Conservation (phyloP, 2,797 vertebrate genomes). For the Neosalanx taihuensis region DNA sequence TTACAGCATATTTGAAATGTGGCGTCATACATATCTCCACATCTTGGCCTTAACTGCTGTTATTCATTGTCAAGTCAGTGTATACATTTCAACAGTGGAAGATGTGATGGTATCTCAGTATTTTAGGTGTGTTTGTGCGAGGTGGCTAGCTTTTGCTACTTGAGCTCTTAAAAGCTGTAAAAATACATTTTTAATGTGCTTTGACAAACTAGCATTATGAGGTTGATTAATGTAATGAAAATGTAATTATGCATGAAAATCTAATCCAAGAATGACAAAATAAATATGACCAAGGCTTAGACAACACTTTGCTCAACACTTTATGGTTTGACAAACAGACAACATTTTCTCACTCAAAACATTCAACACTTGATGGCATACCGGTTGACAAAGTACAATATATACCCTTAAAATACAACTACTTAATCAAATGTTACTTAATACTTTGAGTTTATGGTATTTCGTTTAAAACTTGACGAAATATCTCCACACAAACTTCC, state of each 20-base stretch:
- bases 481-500: conserved; percentile 80
- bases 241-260: conserved; percentile 48
- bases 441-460: conserved; percentile 59
- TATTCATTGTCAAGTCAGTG: too few species aligned
- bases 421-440: conserved; percentile 4
- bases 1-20: too few species aligned
- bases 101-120: neutral
- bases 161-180: conserved; percentile 26
- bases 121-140: conserved; percentile 21
- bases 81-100: too few species aligned
- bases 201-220: conserved; percentile 38
- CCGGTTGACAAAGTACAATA: neutral
- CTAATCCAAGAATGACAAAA: conserved; percentile 42
- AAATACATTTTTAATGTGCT: conserved; percentile 25
- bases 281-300: conserved; percentile 6
- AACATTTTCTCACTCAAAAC: neutral
- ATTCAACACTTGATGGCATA: neutral
- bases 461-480: conserved; percentile 75
- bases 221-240: conserved; percentile 58
- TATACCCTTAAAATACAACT: neutral
- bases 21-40: too few species aligned
- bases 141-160: conserved; percentile 23
- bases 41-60: too few species aligned
- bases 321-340: neutral
- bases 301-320: conserved; percentile 9